Evolutionary conservation across 92 coral and sea anemone genomes (phyloP), one percentile per base, ranked within the genome.

Genomic region (Epizoanthus stellaris): DNA sequence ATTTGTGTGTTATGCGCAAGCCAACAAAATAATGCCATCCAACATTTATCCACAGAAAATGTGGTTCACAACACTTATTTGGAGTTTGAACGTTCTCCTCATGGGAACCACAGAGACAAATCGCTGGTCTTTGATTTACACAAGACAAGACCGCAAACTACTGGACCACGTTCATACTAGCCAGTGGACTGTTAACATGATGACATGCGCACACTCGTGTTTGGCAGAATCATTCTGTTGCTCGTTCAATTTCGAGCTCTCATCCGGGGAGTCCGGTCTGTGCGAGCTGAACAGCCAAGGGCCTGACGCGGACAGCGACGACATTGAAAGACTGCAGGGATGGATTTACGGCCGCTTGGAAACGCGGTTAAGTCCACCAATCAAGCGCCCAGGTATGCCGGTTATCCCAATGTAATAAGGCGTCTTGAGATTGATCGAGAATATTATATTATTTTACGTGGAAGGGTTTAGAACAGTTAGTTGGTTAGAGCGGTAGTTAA

Each of bases 161-260:
- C 7, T n/a, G 10, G 70, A 40, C 56, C 30, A 76, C 42, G 82
- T 58, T 59, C 56, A 20, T 16, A 9, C 23, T 8, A 76, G 69
- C n/a, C 68, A 39, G 69, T 60, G 82, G 82, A 13, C 82, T 20
- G 47, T 16, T 3, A 11, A 60, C 57, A 76, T 76, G 56, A 58
- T 76, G 82, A 54, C 43, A 43, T 76, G 82, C 69, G 82, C 82
- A 34, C 82, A 76, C 63, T 40, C 62, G 0, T 76, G 82, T 39
- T 21, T 76, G 68, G 82, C 69, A 76, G 40, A 59, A 38, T 67
- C 3, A 23, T 38, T 52, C n/a, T 76, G 82, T 76, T 60, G 25
- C 38, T 76, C 82, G 10, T 60, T 76, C 14, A 76, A 76, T 60
- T 76, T 76, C 47, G 54, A 76, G 61, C 8, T 39, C 11, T 25